Percentiles rank a stretch among this genome's conserved stretches.
Conservation (phyloP, 2,797 vertebrate species). For the Argya squamiceps region DNA sequence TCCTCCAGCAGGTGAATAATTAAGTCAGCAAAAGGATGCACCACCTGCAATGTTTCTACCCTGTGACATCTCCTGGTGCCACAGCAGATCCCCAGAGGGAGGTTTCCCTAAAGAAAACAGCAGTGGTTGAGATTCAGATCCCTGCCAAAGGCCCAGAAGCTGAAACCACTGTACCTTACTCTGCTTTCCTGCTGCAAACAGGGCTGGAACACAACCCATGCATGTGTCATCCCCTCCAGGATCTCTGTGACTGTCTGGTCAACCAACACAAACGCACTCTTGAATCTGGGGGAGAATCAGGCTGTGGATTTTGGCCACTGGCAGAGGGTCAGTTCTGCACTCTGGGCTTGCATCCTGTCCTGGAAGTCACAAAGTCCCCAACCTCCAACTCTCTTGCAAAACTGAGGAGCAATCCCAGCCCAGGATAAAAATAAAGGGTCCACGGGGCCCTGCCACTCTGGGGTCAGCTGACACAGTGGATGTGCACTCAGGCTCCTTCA, state of each 20-base stretch:
- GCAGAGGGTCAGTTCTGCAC: neutral
- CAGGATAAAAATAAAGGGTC: conserved; percentile 24
- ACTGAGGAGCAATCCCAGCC: neutral
- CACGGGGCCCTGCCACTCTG: neutral
- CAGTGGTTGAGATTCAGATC: neutral
- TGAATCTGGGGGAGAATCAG: neutral
- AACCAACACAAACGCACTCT: neutral
- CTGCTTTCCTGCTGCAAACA: neutral
- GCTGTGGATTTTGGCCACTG: conserved; percentile 2
- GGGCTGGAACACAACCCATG: neutral
- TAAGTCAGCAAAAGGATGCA: neutral
- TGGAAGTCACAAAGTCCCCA: conserved; percentile 18
- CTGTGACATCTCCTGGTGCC: neutral
- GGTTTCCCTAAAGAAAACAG: neutral
- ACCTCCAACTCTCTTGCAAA: neutral
- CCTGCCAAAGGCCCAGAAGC: neutral
- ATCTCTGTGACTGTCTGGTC: neutral
- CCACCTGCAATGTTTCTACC: neutral
- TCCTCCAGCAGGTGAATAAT: neutral
- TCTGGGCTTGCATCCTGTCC: conserved; percentile 1
- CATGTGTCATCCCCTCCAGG: neutral
- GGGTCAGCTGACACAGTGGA: neutral
- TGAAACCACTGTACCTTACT: neutral
- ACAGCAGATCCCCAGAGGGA: neutral
- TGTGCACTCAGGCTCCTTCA: neutral